A percentile compares a stretch with the other conserved stretches of the same genome.
Evolutionary conservation across 2,113 vertebrate species (phyloP).

Genomic region (Nannospalax galili): DNA sequence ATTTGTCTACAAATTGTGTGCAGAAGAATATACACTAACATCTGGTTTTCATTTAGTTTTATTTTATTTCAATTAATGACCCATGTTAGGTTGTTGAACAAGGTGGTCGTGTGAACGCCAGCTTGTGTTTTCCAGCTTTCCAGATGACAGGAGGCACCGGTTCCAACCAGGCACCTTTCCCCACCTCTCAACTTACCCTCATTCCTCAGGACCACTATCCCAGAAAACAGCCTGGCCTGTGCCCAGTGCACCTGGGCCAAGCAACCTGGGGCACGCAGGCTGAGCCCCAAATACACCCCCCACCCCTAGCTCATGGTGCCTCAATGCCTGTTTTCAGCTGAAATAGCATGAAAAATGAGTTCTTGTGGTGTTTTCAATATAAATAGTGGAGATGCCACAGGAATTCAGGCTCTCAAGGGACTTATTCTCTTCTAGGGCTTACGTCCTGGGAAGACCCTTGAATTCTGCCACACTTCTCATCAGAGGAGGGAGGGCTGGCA

Average conservation of each 20-base stretch:
- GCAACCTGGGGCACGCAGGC: conserved; percentile 54
- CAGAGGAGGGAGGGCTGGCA: neutral
- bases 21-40: neutral
- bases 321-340: conserved; percentile 67
- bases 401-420: conserved; percentile 57
- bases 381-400: conserved; percentile 76
- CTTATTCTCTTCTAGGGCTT: conserved; percentile 57
- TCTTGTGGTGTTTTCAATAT: conserved; percentile 76
- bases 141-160: neutral
- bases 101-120: conserved; percentile 49
- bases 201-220: conserved; percentile 64
- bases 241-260: conserved; percentile 72
- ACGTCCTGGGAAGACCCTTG: conserved; percentile 74
- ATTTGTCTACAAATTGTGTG: neutral
- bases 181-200: neutral
- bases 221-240: conserved; percentile 66
- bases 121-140: conserved; percentile 11
- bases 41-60: conserved; percentile 70
- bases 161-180: neutral
- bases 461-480: neutral
- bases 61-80: conserved; percentile 69
- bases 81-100: conserved; percentile 36
- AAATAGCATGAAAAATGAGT: conserved; percentile 75
- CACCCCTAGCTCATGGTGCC: neutral
- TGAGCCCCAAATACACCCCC: conserved; percentile 4